Conservation (phyloP, 2,888 invertebrate species). For the Epirrita christyi region DNA sequence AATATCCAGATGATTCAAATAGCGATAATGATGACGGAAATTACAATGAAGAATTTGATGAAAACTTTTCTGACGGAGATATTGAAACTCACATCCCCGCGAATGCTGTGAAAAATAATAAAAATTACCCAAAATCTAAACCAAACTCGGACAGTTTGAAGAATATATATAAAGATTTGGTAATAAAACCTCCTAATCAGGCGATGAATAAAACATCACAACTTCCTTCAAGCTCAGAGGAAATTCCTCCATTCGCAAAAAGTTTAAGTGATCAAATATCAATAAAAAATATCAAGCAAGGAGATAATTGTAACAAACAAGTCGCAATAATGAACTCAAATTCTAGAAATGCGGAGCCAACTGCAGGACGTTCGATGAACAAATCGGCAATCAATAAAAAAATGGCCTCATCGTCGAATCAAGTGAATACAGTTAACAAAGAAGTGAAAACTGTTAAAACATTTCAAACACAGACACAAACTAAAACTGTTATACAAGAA, state of each 20-base stretch:
- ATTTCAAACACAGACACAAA: conserved; percentile 70
- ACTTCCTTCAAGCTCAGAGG: conserved; percentile 29
- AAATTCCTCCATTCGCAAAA: conserved; percentile 37
- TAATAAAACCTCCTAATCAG: conserved; percentile 46
- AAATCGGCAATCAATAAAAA: conserved; percentile 52
- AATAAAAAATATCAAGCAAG: conserved; percentile 51
- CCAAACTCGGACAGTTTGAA: conserved; percentile 54
- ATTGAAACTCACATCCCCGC: conserved; percentile 54
- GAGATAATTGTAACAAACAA: conserved; percentile 34
- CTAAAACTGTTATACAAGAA: conserved; percentile 76
- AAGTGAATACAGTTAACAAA: conserved; percentile 68
- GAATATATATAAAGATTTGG: conserved; percentile 61
- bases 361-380: conserved; percentile 11
- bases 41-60: conserved; percentile 42
- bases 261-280: conserved; percentile 49
- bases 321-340: conserved; percentile 20
- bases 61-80: conserved; percentile 41
- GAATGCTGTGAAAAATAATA: conserved; percentile 47
- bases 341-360: conserved; percentile 27
- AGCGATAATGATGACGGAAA: conserved; percentile 56
- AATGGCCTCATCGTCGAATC: conserved; percentile 53
- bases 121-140: conserved; percentile 34
- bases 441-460: conserved; percentile 72
- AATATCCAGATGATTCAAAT: conserved; percentile 59
- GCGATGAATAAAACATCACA: conserved; percentile 21